These are phyloP conservation scores for Eurypyga helias DNA, from an alignment of 2,113 vertebrate genomes.

Conservation along the genomic window DNA sequence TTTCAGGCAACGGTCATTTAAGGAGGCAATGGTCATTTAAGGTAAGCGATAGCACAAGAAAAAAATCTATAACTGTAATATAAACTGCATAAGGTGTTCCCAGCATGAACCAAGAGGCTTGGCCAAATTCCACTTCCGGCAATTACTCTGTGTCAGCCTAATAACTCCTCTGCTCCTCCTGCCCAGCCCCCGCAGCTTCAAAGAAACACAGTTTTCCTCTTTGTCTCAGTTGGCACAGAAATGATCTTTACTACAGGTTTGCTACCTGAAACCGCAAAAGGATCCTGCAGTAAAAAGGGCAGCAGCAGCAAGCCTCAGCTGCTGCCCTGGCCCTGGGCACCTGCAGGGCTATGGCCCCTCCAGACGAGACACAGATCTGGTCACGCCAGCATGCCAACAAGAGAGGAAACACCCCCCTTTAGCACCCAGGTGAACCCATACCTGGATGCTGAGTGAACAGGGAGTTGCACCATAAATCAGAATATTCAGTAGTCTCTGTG, in stretches of 20 bases:
- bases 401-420: neutral
- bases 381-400: neutral
- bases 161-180: constrained; percentile 17
- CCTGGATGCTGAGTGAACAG: neutral
- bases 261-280: constrained; percentile 34
- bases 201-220: constrained; percentile 18
- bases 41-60: neutral
- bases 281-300: neutral
- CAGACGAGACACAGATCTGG: neutral
- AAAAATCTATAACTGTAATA: constrained; percentile 47
- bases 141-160: constrained; percentile 57
- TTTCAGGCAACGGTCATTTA: constrained; percentile 25
- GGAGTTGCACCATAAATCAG: neutral
- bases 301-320: neutral
- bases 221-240: neutral
- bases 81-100: constrained; percentile 54
- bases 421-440: neutral
- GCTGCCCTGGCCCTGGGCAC: neutral
- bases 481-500: neutral
- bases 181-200: constrained; percentile 27
- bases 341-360: neutral
- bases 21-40: constrained; percentile 49
- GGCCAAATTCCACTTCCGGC: constrained; percentile 49
- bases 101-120: neutral
- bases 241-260: constrained; percentile 6